Base-by-base conservation (phyloP, 2,888 invertebrate species). In the Stenoptilia bipunctidactyla region DNA sequence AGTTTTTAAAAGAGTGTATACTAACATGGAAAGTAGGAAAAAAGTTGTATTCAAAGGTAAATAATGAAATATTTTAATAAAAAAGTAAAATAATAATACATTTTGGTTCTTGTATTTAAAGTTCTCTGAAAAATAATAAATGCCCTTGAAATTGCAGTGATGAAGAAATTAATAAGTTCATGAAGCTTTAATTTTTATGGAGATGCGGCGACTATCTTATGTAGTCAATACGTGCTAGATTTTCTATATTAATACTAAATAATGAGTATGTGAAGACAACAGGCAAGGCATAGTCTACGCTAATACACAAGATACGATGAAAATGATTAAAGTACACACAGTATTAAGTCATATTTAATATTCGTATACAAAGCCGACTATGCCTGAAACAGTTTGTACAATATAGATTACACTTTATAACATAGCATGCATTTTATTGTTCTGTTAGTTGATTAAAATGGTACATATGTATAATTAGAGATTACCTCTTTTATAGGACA, bases 181-280 rank as follows among this genome's bases (percentile, higher is more conserved):
- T 61, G n/a, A n/a, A n/a, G n/a, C n/a, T n/a, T n/a, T n/a, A n/a
- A n/a, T n/a, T n/a, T n/a, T n/a, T n/a, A n/a, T n/a, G n/a, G 57
- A 60, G 55, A 52, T 45, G 47, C 52, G 53, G 66, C 61, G 58
- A 55, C 58, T 59, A 56, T 66, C 76, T 76, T 76, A 76, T 74
- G 74, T 59, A 80, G 80, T 80, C 80, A 69, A 66, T 66, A 67
- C 65, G 61, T 56, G 68, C 62, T 61, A 66, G 66, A 60, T 57
- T 55, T 65, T 65, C 67, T 30, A n/a, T n/a, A n/a, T n/a, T n/a
- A 30, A 30, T 3, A n/a, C 30, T 30, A 30, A 71, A 65, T 58
- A 64, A 64, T 69, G 69, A 60, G 66, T 51, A 58, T 56, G 56
- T 58, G 55, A 51, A 51, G 52, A 64, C 55, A 55, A 49, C 36